Conservation (phyloP, 2,888 invertebrate genomes). For the Adelognathus sp. region DNA sequence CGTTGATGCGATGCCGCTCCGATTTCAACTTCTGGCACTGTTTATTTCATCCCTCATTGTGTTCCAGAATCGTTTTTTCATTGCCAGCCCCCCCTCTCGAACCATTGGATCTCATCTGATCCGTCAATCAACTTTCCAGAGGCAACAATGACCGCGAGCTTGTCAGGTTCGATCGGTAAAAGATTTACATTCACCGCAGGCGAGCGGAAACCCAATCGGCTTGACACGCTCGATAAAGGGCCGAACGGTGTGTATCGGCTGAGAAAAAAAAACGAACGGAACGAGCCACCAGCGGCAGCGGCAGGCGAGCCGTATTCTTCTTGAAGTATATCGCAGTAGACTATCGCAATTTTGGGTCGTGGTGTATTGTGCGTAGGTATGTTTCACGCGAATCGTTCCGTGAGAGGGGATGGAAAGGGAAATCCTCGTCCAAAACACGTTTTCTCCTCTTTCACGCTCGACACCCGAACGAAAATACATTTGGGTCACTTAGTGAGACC, state of each 20-base stretch:
- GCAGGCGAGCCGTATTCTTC: neutral
- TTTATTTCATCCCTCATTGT: constrained; percentile 26
- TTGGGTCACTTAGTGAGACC: constrained; percentile 12
- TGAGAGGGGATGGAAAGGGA: neutral
- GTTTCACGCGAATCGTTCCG: constrained; percentile 3
- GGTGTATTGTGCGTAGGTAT: neutral
- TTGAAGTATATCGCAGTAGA: neutral
- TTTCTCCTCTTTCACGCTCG: neutral
- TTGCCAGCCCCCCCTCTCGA: neutral
- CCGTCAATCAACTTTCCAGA: constrained; percentile 41
- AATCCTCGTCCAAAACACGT: neutral
- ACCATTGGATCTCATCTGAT: constrained; percentile 37
- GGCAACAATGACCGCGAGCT: constrained; percentile 35
- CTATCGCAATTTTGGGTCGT: neutral
- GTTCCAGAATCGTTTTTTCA: constrained; percentile 5
- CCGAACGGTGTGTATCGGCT: neutral
- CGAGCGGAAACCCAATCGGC: constrained; percentile 38
- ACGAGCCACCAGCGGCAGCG: neutral
- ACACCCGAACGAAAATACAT: constrained; percentile 3
- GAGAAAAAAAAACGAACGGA: constrained; percentile 4
- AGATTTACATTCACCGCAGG: constrained; percentile 30
- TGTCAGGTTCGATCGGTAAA: constrained; percentile 39
- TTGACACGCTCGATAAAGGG: constrained; percentile 24
- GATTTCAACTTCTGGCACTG: neutral
- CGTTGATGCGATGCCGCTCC: neutral